phyloP scores from a whole-genome alignment of 2,113 vertebrate species.

The Ginglymostoma cirratum region DNA sequence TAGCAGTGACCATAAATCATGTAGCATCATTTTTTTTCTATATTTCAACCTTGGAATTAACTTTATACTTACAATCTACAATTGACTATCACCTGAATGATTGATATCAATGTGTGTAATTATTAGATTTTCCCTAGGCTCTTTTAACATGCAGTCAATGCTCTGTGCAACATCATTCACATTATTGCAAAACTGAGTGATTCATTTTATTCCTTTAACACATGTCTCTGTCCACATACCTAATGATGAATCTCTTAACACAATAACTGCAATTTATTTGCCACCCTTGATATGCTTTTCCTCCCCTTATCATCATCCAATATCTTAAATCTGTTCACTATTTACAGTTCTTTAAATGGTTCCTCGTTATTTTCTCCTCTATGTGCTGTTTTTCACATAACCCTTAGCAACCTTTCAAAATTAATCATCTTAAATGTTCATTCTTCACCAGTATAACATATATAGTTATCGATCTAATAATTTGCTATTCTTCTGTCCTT shows the following conservation, averaged over 20 bases:
- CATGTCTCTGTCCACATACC: slow-evolving; percentile 3
- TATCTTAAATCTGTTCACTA: not conserved
- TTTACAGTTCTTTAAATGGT: slow-evolving; percentile 20
- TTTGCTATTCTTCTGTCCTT: not conserved
- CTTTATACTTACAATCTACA: not conserved
- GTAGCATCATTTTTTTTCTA: not conserved
- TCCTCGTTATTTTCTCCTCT: slow-evolving; percentile 3
- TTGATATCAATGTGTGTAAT: slow-evolving; percentile 10
- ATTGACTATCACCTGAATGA: not conserved
- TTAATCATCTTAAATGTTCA: slow-evolving; percentile 30
- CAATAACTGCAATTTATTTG: slow-evolving; percentile 10
- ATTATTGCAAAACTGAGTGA: not conserved
- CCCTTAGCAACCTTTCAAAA: not conserved
- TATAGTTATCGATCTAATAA: slow-evolving; percentile 9
- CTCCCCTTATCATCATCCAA: not conserved
- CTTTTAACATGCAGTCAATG: not conserved
- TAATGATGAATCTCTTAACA: slow-evolving; percentile 24
- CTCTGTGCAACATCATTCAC: not conserved
- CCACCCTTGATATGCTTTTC: not conserved
- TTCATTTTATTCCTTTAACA: slow-evolving; percentile 15
- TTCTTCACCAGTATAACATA: not conserved
- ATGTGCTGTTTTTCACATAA: not conserved
- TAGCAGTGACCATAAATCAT: not conserved
- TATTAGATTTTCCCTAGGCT: not conserved
- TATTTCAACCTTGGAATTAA: not conserved